These are phyloP conservation scores for Amphiduros pacificus DNA, from an alignment of 2,888 invertebrate species.

Conservation along the genomic window DNA sequence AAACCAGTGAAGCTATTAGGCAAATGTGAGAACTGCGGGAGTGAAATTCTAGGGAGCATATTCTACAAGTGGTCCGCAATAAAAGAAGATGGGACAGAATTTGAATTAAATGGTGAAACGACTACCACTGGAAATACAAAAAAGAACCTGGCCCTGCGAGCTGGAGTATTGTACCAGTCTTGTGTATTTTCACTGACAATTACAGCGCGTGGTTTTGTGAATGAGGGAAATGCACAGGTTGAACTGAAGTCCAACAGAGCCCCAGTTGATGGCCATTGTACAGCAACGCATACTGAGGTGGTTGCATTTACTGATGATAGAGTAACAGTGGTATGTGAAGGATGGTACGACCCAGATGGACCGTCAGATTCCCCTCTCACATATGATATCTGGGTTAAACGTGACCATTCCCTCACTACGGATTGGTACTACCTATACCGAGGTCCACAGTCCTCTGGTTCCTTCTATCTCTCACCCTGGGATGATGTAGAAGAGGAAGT, in stretches of 20 bases:
- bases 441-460: background rate
- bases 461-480: background rate
- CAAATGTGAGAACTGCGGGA: conserved; percentile 3
- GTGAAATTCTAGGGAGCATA: background rate
- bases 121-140: conserved; percentile 2
- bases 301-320: background rate
- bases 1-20: conserved; percentile 6
- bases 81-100: background rate
- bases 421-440: conserved; percentile 10
- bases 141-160: background rate
- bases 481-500: background rate
- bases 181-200: conserved; percentile 5
- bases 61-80: background rate
- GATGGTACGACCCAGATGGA: background rate
- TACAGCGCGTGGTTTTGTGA: background rate
- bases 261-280: background rate
- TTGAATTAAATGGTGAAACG: background rate
- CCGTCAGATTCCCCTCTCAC: background rate
- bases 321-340: background rate
- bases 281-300: background rate
- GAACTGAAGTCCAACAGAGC: background rate
- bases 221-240: background rate
- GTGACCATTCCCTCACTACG: background rate
- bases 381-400: background rate
- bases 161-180: background rate